Base-by-base conservation (phyloP, 2,797 vertebrate species). In the Sebastes wilsoni region DNA sequence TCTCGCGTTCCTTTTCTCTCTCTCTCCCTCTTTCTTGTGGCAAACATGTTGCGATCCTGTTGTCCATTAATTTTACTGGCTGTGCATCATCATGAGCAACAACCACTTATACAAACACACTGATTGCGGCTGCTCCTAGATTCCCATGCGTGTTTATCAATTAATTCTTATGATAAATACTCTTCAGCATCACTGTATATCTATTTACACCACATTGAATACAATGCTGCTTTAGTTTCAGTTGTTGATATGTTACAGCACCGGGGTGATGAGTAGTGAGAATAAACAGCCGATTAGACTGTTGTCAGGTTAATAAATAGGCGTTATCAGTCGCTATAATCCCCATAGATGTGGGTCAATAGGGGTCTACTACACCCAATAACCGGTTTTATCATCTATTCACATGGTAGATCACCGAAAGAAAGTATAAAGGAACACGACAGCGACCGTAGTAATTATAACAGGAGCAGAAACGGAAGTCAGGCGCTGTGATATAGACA, bases 51-150 rank as follows among this genome's bases (percentile, higher is more conserved):
- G 5, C 4, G 1, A 27, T 62, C 59, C 61, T 20, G 52, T 54
- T 80, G 28, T 75, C 52, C 70, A 72, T 76, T 82, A 1, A 64
- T 73, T 76, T 42, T 23, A 1, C 61, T 54, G 55, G 22, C 72
- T 79, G 61, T 34, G 25, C 66, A 52, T 71, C 65, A 77, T 72
- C 14, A 30, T 18, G 56, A 52, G 64, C 49, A 75, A 79, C 67
- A 52, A 74, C 34, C 69, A 58, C 60, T 36, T 8, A 32, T 3
- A n/a, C 68, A 86, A 84, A 84, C 82, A 75, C 16, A 12, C 58
- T 71, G 82, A 87, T 86, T 82, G 72, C 38, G 38, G 7, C 56
- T 18, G 20, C 52, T 62, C 42, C 23, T 34, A 10, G 18, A 64
- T 68, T 28, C 23, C 64, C 34, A 12, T 54, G 11, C n/a, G 28